phyloP scores from a whole-genome alignment of 2,888 invertebrate genomes.

The Eupithecia dodoneata region DNA sequence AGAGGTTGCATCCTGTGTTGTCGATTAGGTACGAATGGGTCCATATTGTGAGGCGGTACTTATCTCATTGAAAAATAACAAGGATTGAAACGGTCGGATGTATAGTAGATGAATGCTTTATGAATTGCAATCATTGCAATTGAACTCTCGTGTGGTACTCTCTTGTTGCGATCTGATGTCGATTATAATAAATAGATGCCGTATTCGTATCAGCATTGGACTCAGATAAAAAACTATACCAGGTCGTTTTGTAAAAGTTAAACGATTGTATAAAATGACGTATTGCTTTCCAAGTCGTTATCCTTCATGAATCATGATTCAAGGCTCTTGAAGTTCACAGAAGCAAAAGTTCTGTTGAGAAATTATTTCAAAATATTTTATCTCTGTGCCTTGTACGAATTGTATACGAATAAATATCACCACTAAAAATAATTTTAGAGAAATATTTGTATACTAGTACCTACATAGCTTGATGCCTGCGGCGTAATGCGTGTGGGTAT shows the following conservation, averaged over 20 bases:
- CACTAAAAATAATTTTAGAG: too few relatives aligned
- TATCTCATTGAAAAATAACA: background rate
- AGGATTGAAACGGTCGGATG: background rate
- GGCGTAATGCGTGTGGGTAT: too few relatives aligned
- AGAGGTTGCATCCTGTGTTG: conserved; percentile 8
- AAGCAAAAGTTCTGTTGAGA: background rate
- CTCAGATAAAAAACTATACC: background rate
- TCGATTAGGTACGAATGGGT: background rate
- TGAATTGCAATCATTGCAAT: conserved; percentile 7
- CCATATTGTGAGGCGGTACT: background rate
- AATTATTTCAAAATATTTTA: background rate
- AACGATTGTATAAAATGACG: background rate
- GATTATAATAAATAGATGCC: background rate
- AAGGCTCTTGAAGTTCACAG: background rate
- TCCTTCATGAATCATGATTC: too few relatives aligned
- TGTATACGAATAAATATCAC: too few relatives aligned
- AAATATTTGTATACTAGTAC: too few relatives aligned
- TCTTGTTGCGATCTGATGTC: background rate
- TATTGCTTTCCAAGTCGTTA: background rate
- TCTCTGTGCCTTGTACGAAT: background rate
- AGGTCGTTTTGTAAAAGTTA: background rate
- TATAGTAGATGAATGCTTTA: background rate
- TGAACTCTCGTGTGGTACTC: background rate
- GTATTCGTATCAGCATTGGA: background rate
- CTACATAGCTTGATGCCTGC: too few relatives aligned